A percentile compares a stretch with the other conserved stretches of the same genome.
Conservation (phyloP, 2,888 invertebrate genomes). For the Holacanthella duospinosa region DNA sequence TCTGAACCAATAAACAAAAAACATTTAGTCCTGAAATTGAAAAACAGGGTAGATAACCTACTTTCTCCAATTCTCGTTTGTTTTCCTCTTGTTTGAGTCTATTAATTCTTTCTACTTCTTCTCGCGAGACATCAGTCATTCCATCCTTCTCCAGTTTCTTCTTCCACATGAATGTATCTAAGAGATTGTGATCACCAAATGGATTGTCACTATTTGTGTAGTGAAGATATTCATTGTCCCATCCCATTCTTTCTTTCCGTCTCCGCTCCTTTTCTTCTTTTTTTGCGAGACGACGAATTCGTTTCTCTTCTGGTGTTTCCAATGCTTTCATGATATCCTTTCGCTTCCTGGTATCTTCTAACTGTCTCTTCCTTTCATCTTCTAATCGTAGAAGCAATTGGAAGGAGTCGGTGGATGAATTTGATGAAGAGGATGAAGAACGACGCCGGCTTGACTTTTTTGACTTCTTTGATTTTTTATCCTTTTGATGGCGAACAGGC, state of each 20-base stretch:
- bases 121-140: slow-evolving; percentile 59
- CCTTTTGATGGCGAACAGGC: too few relatives aligned
- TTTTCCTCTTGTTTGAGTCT: slow-evolving; percentile 83
- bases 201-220: slow-evolving; percentile 98
- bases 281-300: slow-evolving; percentile 68
- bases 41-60: slow-evolving; percentile 40
- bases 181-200: slow-evolving; percentile 89
- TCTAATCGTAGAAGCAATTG: slow-evolving; percentile 62
- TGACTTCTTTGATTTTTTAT: slow-evolving; percentile 12
- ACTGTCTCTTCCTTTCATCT: slow-evolving; percentile 55
- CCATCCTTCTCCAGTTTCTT: slow-evolving; percentile 95
- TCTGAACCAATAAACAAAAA: background rate
- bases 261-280: slow-evolving; percentile 68
- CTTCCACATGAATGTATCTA: slow-evolving; percentile 91
- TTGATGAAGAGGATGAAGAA: slow-evolving; percentile 11
- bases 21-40: background rate
- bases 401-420: slow-evolving; percentile 43
- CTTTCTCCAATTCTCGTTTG: slow-evolving; percentile 81
- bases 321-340: slow-evolving; percentile 72
- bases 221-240: slow-evolving; percentile 92
- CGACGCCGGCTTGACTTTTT: slow-evolving; percentile 1
- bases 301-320: slow-evolving; percentile 92
- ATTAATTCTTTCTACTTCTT: slow-evolving; percentile 71
- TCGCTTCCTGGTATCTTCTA: slow-evolving; percentile 55
- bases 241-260: slow-evolving; percentile 85